Evolutionary conservation across 2,113 vertebrate genomes (phyloP).

Genomic region (Puffinus mauretanicus): DNA sequence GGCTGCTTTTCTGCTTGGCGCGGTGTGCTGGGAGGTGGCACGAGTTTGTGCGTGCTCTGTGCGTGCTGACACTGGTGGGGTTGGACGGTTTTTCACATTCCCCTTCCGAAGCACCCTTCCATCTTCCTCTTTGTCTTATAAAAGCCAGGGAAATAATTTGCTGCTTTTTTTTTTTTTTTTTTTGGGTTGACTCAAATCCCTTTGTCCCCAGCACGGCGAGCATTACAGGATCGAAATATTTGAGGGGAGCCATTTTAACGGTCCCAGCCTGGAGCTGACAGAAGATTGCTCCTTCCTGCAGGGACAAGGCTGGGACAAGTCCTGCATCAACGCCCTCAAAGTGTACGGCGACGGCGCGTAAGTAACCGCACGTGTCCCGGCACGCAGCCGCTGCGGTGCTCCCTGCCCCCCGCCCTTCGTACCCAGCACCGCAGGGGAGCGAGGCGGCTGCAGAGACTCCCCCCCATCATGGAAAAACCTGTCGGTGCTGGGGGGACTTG

Average conservation of each 20-base stretch:
- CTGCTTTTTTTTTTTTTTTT: fast-evolving
- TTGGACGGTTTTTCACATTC: neutral
- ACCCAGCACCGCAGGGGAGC: neutral
- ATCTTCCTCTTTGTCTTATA: neutral
- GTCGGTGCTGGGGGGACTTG: neutral
- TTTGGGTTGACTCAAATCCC: neutral
- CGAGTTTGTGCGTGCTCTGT: fast-evolving
- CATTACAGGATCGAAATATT: conserved; percentile 89
- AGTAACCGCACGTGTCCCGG: conserved; percentile 24
- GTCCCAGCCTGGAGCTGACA: conserved; percentile 85
- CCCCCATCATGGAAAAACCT: neutral
- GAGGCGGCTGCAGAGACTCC: neutral
- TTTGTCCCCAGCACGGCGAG: conserved; percentile 81
- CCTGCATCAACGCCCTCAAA: conserved; percentile 85
- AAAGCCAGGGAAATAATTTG: fast-evolving
- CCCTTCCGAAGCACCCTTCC: neutral
- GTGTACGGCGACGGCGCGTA: conserved; percentile 90
- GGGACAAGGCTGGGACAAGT: conserved; percentile 84
- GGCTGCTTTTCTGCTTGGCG: neutral
- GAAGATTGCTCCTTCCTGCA: conserved; percentile 90
- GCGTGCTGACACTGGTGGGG: neutral
- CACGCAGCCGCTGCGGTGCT: fast-evolving
- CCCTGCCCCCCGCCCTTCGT: neutral
- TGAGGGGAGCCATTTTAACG: conserved; percentile 83
- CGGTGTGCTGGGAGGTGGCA: neutral